Evolutionary conservation across 2,113 vertebrate species (phyloP).

Genomic region (Alces alces): DNA sequence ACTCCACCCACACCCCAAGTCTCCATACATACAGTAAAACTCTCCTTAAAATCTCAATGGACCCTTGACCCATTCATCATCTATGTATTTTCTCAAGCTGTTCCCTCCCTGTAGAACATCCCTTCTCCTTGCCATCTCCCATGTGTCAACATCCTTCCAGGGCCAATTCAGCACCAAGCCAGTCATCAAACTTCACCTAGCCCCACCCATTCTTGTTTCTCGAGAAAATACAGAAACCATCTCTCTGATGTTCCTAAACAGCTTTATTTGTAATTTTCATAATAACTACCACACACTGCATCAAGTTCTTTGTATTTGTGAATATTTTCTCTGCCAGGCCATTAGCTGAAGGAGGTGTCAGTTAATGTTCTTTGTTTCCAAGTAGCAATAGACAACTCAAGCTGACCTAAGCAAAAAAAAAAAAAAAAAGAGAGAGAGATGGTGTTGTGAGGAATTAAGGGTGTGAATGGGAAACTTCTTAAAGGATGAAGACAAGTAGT

Average conservation of each 20-base stretch:
- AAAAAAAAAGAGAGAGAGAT: not conserved
- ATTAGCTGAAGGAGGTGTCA: constrained; percentile 1
- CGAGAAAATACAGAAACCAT: not conserved
- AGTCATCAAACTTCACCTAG: not conserved
- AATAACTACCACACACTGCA: not conserved
- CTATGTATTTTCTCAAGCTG: not conserved
- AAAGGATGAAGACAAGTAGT: not conserved
- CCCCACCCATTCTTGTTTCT: not conserved
- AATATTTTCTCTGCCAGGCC: not conserved
- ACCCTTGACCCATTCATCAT: not conserved
- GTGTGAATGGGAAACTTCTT: not conserved
- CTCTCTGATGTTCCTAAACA: not conserved
- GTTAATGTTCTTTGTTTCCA: not conserved
- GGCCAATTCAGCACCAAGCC: not conserved
- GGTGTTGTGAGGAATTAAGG: not conserved
- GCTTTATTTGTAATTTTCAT: not conserved
- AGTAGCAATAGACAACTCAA: not conserved
- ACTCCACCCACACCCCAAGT: not conserved
- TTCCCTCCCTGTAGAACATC: not conserved
- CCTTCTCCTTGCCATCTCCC: not conserved
- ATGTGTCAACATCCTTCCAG: not conserved
- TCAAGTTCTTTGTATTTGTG: not conserved
- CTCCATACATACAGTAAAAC: not conserved
- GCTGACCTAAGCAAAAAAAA: not conserved
- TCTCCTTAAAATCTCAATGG: not conserved